Percentiles rank a stretch among this genome's conserved stretches.
Evolutionary conservation across 2,888 invertebrate genomes (phyloP).

Genomic region (Drosophila hamatofila): DNA sequence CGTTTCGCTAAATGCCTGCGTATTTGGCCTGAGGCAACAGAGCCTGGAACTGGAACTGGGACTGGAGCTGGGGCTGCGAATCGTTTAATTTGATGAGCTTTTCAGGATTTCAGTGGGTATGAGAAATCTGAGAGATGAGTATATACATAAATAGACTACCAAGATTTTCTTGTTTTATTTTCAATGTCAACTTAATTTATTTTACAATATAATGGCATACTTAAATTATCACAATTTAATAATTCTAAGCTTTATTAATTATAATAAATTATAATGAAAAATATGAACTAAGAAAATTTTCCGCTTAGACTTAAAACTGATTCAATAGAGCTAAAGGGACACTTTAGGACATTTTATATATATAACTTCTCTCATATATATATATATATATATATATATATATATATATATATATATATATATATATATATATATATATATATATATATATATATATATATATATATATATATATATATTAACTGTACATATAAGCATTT

Average conservation of each 20-base stretch:
- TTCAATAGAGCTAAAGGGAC: too few species aligned
- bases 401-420: too few species aligned
- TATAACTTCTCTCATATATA: too few species aligned
- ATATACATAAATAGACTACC: not conserved
- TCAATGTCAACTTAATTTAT: not conserved
- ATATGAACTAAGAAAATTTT: too few species aligned
- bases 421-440: too few species aligned
- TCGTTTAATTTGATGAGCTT: constrained; percentile 73
- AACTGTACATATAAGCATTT: too few species aligned
- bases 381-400: too few species aligned
- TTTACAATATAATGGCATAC: not conserved
- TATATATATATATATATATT: too few species aligned
- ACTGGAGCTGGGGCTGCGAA: constrained; percentile 18
- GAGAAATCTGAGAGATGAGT: not conserved
- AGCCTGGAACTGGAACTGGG: not conserved
- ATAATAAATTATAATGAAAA: not conserved
- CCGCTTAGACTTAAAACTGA: too few species aligned
- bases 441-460: too few species aligned
- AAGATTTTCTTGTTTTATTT: not conserved
- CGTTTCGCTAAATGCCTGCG: constrained; percentile 83
- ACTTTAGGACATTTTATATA: too few species aligned
- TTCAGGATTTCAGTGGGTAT: not conserved
- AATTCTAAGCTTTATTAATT: too few species aligned
- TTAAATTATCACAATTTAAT: not conserved
- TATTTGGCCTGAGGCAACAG: constrained; percentile 55